phyloP scores from a whole-genome alignment of 2,113 vertebrate species.

The Dryoscopus gambensis region DNA sequence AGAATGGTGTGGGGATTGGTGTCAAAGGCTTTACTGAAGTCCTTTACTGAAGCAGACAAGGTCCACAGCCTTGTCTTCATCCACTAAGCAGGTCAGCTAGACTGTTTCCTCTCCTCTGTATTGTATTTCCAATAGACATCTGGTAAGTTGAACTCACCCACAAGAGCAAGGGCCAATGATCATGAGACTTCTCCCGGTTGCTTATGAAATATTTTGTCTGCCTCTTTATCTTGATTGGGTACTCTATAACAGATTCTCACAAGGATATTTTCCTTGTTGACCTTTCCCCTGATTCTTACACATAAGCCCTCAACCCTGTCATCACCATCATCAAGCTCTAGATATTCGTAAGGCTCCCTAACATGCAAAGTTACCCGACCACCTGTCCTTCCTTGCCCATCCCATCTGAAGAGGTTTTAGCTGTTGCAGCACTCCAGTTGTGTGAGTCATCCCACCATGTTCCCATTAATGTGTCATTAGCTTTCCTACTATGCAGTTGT shows the following conservation, averaged over 20 bases:
- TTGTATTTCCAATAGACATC: background rate
- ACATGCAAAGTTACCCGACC: background rate
- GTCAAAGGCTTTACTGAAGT: background rate
- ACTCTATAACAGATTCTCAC: background rate
- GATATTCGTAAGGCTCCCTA: background rate
- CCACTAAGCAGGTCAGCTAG: accelerated
- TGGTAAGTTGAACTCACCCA: background rate
- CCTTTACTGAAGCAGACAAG: background rate
- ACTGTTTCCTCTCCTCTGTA: background rate
- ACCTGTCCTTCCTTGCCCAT: background rate
- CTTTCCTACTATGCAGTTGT: background rate
- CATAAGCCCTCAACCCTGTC: background rate
- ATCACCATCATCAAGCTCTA: background rate
- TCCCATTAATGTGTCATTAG: background rate
- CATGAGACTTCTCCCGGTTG: background rate
- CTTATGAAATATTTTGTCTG: background rate
- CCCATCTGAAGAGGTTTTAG: background rate
- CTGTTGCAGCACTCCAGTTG: background rate
- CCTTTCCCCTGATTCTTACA: background rate
- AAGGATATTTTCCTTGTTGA: background rate
- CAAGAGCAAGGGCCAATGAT: background rate
- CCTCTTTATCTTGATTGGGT: background rate
- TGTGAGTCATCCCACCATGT: background rate
- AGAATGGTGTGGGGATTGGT: background rate
- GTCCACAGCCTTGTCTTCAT: background rate